Evolutionary conservation across 1,140 invertebrate species (phyloP).

Genomic region (Cydia pomonella): DNA sequence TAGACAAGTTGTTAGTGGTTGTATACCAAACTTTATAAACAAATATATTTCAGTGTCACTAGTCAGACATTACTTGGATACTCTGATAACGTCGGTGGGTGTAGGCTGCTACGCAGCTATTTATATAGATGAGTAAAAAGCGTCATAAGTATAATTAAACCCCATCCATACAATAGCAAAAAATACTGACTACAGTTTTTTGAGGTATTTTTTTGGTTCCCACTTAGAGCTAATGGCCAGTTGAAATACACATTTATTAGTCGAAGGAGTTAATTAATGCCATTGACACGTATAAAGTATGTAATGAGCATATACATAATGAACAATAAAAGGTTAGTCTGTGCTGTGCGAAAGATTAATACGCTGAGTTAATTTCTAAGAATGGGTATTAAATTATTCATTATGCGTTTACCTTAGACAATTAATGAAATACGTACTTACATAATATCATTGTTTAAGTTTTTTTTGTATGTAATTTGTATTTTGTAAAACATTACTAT

Average conservation of each 20-base stretch:
- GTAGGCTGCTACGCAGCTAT: too few species aligned
- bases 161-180: not conserved
- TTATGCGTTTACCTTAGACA: too few species aligned
- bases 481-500: too few species aligned
- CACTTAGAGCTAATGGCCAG: conserved; percentile 3
- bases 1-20: too few species aligned
- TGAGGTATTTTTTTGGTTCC: not conserved
- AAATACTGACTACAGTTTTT: not conserved
- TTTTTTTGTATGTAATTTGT: too few species aligned
- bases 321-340: conserved; percentile 1
- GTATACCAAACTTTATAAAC: too few species aligned
- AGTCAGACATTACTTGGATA: too few species aligned
- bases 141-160: not conserved
- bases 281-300: conserved; percentile 10
- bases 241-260: conserved; percentile 10
- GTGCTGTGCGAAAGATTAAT: not conserved
- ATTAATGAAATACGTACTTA: too few species aligned
- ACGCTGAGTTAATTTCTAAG: not conserved
- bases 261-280: conserved; percentile 19
- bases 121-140: not conserved
- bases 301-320: conserved; percentile 3
- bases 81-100: not conserved
- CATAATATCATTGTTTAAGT: too few species aligned
- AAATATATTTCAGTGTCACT: too few species aligned
- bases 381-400: not conserved